phyloP scores from a whole-genome alignment of 2,888 invertebrate genomes.

The Scotopteryx bipunctaria region DNA sequence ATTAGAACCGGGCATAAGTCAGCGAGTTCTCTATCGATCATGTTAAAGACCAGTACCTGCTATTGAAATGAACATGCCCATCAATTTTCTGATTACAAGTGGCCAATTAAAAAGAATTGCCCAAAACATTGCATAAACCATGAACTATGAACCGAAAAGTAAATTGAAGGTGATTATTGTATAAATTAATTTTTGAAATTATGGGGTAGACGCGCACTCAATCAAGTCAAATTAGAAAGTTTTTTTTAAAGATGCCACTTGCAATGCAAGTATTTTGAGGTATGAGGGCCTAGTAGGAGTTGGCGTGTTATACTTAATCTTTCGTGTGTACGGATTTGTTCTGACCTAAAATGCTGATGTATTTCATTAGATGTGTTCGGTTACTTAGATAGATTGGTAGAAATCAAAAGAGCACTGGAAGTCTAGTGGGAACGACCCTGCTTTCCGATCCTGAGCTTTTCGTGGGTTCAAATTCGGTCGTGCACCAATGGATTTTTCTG shows the following conservation, averaged over 20 bases:
- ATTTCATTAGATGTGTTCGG: too few relatives aligned
- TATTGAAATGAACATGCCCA: slow-evolving; percentile 44
- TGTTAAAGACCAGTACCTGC: slow-evolving; percentile 18
- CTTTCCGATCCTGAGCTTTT: too few relatives aligned
- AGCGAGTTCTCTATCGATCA: too few relatives aligned
- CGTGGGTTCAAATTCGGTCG: too few relatives aligned
- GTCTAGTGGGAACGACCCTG: too few relatives aligned
- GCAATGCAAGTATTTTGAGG: slow-evolving; percentile 19
- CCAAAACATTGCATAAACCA: slow-evolving; percentile 51
- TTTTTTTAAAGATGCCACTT: slow-evolving; percentile 35
- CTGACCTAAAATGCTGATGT: too few relatives aligned
- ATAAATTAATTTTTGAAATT: slow-evolving; percentile 60
- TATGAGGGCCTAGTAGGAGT: not conserved
- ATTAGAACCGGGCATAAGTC: too few relatives aligned
- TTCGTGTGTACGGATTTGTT: not conserved
- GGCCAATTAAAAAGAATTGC: slow-evolving; percentile 54
- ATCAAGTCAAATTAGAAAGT: slow-evolving; percentile 58
- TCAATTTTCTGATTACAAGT: slow-evolving; percentile 46
- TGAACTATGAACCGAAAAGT: slow-evolving; percentile 62
- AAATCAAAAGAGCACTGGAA: too few relatives aligned
- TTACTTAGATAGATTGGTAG: too few relatives aligned
- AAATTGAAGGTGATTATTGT: slow-evolving; percentile 49
- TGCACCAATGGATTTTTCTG: too few relatives aligned
- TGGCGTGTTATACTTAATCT: not conserved
- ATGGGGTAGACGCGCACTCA: slow-evolving; percentile 47